A percentile compares a stretch with the other conserved stretches of the same genome.
These are phyloP conservation scores for Axis porcinus DNA, from an alignment of 2,113 vertebrate species.

Conservation along the genomic window DNA sequence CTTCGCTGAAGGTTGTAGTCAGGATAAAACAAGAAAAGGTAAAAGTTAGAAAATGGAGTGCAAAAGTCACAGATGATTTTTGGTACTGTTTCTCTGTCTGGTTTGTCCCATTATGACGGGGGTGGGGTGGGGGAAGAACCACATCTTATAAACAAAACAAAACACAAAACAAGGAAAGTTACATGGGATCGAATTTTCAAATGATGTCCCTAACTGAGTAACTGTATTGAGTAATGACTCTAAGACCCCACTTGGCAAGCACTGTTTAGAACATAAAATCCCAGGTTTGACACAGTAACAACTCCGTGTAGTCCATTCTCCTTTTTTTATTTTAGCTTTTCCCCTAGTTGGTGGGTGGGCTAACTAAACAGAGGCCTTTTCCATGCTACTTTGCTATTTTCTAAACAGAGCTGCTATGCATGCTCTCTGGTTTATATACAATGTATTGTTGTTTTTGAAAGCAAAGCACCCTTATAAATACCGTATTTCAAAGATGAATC, in stretches of 20 bases:
- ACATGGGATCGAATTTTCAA: background rate
- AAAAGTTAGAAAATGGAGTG: background rate
- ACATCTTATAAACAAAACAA: background rate
- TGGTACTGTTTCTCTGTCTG: background rate
- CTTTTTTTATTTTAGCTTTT: constrained; percentile 63
- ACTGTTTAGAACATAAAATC: constrained; percentile 52
- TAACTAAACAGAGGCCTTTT: constrained; percentile 82
- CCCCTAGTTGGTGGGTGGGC: constrained; percentile 82
- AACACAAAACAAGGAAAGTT: background rate
- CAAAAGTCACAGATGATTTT: background rate
- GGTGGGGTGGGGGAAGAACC: background rate
- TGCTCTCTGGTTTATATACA: constrained; percentile 83
- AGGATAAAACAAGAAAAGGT: background rate
- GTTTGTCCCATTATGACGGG: background rate
- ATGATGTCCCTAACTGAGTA: background rate
- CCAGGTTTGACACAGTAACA: constrained; percentile 78
- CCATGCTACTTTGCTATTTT: constrained; percentile 82
- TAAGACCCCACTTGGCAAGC: background rate
- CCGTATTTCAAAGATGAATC: constrained; percentile 73
- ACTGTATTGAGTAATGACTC: background rate
- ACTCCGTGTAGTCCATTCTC: constrained; percentile 71
- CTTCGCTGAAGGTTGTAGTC: background rate
- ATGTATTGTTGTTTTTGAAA: constrained; percentile 68
- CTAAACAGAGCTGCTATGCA: constrained; percentile 83
- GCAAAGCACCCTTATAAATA: constrained; percentile 75